Evolutionary conservation across 2,797 vertebrate species (phyloP).

Genomic region (Aselliscus stoliczkanus): DNA sequence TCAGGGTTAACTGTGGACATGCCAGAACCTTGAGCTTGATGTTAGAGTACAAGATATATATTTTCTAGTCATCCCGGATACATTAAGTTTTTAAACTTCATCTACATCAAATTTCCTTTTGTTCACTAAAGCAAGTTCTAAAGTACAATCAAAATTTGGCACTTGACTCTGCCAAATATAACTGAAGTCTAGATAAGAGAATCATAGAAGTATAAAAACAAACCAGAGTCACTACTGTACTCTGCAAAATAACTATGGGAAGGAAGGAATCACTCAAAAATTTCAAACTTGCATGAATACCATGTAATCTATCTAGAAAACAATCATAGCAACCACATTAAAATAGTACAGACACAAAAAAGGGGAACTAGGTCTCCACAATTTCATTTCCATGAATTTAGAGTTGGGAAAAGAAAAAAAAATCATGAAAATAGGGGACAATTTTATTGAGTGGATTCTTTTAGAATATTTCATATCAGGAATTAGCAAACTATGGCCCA

Average conservation of each 20-base stretch:
- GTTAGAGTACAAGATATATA: neutral
- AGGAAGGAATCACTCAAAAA: neutral
- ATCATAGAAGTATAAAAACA: neutral
- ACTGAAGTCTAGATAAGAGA: neutral
- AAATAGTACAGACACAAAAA: neutral
- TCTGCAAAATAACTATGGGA: neutral
- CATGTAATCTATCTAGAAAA: neutral
- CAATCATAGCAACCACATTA: neutral
- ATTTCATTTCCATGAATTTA: neutral
- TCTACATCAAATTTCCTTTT: conserved; percentile 7
- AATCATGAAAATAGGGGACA: neutral
- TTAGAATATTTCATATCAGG: neutral
- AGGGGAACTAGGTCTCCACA: neutral
- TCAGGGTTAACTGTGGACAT: neutral
- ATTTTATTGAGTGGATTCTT: neutral
- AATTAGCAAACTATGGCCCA: neutral
- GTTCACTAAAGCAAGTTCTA: conserved; percentile 1
- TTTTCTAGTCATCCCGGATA: neutral
- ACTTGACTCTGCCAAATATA: neutral
- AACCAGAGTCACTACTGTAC: neutral
- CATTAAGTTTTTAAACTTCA: neutral
- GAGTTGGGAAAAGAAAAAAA: neutral
- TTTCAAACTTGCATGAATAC: neutral
- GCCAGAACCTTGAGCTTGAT: neutral
- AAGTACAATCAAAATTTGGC: neutral